Evolutionary conservation across 1,140 invertebrate species (phyloP).

Genomic region (Batillaria attramentaria): DNA sequence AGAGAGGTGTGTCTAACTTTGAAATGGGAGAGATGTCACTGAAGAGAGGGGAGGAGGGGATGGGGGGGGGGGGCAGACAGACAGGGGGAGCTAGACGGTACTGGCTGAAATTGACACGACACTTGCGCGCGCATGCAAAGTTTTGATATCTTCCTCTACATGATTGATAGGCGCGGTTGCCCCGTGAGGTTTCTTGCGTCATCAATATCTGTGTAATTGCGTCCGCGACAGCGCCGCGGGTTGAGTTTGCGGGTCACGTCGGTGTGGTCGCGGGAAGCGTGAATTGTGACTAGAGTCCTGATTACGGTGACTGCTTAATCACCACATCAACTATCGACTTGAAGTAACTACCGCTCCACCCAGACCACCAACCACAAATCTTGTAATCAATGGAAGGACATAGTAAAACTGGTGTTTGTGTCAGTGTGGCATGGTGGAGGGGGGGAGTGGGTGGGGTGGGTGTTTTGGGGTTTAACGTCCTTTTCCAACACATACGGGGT

Average conservation of each 20-base stretch:
- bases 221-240: neutral
- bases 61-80: too few relatives aligned
- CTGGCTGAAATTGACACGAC: too few relatives aligned
- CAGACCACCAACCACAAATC: too few relatives aligned
- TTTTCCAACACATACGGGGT: neutral
- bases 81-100: too few relatives aligned
- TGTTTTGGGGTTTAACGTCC: neutral
- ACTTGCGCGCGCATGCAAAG: too few relatives aligned
- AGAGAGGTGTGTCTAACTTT: too few relatives aligned
- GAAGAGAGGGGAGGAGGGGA: too few relatives aligned
- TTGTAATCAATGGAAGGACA: neutral
- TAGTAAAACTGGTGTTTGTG: neutral
- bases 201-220: conserved; percentile 1
- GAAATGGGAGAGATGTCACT: too few relatives aligned
- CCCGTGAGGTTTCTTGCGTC: neutral
- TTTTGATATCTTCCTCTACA: too few relatives aligned
- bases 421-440: neutral
- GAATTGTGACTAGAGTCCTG: neutral
- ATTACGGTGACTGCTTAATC: neutral
- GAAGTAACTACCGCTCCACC: too few relatives aligned
- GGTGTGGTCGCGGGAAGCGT: neutral
- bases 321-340: neutral
- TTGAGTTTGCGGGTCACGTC: conserved; percentile 13
- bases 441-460: neutral
- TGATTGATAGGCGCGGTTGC: neutral